These are phyloP conservation scores for Gallinago stenura DNA, from an alignment of 2,797 vertebrate genomes.

Conservation along the genomic window DNA sequence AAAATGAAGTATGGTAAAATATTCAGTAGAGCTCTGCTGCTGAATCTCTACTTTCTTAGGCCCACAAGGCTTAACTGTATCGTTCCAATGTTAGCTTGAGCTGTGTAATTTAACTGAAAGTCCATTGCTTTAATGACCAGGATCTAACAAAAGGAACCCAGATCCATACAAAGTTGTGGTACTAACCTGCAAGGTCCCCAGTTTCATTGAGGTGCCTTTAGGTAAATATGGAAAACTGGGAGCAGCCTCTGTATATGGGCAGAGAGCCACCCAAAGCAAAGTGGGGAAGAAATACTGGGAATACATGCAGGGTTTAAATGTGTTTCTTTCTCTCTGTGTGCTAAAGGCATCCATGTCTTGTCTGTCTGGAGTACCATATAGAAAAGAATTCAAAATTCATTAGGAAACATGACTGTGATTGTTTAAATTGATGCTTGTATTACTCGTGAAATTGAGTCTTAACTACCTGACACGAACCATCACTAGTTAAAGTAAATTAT, in stretches of 20 bases:
- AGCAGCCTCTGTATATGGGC: not conserved
- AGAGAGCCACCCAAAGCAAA: not conserved
- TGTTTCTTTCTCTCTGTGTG: not conserved
- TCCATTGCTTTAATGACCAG: not conserved
- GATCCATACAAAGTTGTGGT: not conserved
- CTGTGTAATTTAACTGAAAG: not conserved
- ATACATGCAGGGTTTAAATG: not conserved
- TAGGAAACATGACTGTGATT: not conserved
- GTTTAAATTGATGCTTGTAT: not conserved
- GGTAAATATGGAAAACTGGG: not conserved
- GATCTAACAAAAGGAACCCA: not conserved
- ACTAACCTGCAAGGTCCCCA: not conserved
- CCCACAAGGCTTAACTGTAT: not conserved
- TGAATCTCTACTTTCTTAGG: not conserved
- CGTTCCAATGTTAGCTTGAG: not conserved
- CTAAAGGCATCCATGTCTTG: rapidly evolving
- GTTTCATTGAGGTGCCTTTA: not conserved
- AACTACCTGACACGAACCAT: not conserved
- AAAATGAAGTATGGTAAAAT: not conserved
- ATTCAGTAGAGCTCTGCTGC: not conserved
- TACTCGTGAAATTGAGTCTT: not conserved
- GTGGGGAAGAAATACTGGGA: not conserved
- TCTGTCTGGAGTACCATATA: not conserved
- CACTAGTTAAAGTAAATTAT: not conserved
- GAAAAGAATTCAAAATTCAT: not conserved